These are phyloP conservation scores for Drosophila putrida DNA, from an alignment of 2,888 invertebrate genomes.

Conservation along the genomic window DNA sequence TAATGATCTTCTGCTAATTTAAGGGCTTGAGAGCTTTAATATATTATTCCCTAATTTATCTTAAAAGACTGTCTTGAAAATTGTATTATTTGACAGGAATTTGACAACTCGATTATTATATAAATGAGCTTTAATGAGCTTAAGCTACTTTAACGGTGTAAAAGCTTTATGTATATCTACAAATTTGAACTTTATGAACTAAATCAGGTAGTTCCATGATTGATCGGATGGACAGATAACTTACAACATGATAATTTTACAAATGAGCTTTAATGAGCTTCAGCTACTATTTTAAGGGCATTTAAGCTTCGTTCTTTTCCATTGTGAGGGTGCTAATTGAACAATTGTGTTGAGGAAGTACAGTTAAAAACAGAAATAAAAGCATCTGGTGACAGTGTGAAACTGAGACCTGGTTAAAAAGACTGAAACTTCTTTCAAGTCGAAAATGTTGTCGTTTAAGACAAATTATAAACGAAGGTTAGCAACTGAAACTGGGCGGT, in stretches of 20 bases:
- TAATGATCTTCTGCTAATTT: no score
- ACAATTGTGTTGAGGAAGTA: slow-evolving; percentile 56
- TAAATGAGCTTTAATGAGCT: no score
- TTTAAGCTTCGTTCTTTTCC: slow-evolving; percentile 2
- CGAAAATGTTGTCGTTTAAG: slow-evolving; percentile 52
- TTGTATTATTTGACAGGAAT: no score
- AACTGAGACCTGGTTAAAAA: slow-evolving; percentile 11
- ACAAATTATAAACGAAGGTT: slow-evolving; percentile 67
- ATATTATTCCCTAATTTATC: no score
- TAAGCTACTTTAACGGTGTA: no score
- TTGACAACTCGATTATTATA: no score
- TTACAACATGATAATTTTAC: neutral
- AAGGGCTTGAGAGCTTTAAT: neutral
- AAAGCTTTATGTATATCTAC: no score
- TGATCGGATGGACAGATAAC: neutral
- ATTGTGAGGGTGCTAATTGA: slow-evolving; percentile 34
- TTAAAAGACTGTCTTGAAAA: no score
- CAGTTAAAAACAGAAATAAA: slow-evolving; percentile 31
- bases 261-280: slow-evolving; percentile 12
- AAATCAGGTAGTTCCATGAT: no score
- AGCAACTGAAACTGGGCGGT: slow-evolving; percentile 63
- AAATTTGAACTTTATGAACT: no score
- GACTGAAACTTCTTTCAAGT: slow-evolving; percentile 14
- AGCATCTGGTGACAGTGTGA: slow-evolving; percentile 39
- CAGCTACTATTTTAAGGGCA: slow-evolving; percentile 8